Evolutionary conservation across 2,113 vertebrate genomes (phyloP).

Genomic region (Haliaeetus leucogaster): DNA sequence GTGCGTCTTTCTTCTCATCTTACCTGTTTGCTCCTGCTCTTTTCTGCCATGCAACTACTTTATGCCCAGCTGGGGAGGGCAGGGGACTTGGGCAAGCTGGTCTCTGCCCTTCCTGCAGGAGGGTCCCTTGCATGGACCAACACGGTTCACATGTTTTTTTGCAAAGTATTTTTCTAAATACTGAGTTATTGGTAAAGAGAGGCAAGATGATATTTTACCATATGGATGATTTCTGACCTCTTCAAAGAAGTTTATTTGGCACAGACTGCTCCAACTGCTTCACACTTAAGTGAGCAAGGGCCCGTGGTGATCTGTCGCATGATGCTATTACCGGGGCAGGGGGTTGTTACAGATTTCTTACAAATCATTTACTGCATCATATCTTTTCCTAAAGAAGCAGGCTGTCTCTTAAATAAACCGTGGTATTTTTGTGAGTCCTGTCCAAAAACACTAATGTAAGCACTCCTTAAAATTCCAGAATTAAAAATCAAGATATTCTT

Average conservation of each 20-base stretch:
- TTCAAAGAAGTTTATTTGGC: slow-evolving; percentile 40
- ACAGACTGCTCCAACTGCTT: neutral
- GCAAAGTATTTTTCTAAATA: neutral
- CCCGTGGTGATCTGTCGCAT: rapidly evolving
- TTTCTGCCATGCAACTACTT: neutral
- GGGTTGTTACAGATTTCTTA: neutral
- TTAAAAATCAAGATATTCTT: slow-evolving; percentile 32
- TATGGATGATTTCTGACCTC: neutral
- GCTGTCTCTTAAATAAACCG: neutral
- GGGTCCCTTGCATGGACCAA: neutral
- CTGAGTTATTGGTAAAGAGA: neutral
- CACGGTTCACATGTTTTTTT: rapidly evolving
- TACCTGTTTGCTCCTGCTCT: neutral
- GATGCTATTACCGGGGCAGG: neutral
- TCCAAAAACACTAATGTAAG: neutral
- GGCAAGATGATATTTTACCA: neutral
- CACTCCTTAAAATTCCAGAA: neutral
- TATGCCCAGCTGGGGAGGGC: neutral
- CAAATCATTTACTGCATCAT: slow-evolving; percentile 22
- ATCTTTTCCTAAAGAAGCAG: neutral
- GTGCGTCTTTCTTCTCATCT: neutral
- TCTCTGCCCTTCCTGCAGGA: neutral
- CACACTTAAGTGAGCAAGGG: neutral
- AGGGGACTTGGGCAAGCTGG: neutral
- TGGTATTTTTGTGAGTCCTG: neutral